phyloP scores from a whole-genome alignment of 2,888 invertebrate genomes.

The Drosophila monieri region DNA sequence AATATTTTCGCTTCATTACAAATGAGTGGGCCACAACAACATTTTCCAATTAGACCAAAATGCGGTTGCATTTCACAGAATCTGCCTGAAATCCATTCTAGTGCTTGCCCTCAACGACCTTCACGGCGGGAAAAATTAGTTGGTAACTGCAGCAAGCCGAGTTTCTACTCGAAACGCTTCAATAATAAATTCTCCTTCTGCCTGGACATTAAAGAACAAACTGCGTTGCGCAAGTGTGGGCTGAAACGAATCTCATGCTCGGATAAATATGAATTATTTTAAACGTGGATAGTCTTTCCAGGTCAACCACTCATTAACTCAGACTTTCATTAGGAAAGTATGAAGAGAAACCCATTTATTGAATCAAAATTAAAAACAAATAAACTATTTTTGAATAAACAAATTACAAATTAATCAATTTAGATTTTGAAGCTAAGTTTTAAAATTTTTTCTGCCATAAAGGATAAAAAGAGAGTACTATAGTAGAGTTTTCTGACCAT shows the following conservation, averaged over 20 bases:
- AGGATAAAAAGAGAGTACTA: too few species aligned
- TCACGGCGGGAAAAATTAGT: slow-evolving; percentile 13
- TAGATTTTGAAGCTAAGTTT: too few species aligned
- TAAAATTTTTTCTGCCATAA: too few species aligned
- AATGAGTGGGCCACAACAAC: slow-evolving; percentile 20
- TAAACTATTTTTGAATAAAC: too few species aligned
- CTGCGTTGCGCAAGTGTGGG: not conserved
- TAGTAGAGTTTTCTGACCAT: too few species aligned
- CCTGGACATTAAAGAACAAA: not conserved
- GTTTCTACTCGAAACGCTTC: not conserved
- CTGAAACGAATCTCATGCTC: slow-evolving; percentile 2
- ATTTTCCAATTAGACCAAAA: slow-evolving; percentile 31
- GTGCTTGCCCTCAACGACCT: slow-evolving; percentile 6
- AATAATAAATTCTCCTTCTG: not conserved
- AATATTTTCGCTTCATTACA: slow-evolving; percentile 43
- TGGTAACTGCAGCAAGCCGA: slow-evolving; percentile 11
- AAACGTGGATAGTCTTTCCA: not conserved
- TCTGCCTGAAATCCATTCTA: slow-evolving; percentile 1
- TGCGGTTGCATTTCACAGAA: not conserved
- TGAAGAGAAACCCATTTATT: too few species aligned
- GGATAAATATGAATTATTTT: not conserved
- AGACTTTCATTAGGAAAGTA: not conserved
- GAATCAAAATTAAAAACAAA: too few species aligned
- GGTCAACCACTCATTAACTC: not conserved
- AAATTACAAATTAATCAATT: too few species aligned